Evolutionary conservation across 2,888 invertebrate species (phyloP).

Genomic region (Spilosoma lubricipeda): DNA sequence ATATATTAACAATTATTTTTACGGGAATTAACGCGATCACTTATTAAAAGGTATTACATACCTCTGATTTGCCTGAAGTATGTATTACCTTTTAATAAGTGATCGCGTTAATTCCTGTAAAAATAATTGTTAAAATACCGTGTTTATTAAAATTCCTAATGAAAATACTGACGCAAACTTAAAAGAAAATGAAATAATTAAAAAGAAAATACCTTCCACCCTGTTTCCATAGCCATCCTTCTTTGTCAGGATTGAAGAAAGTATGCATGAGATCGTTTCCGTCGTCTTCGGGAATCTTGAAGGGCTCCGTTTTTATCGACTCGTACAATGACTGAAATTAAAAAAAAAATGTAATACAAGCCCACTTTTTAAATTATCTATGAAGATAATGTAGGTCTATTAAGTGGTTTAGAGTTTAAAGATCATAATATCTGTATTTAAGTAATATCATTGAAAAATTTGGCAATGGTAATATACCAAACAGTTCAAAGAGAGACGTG

Average conservation of each 20-base stretch:
- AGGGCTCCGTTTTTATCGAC: constrained; percentile 99
- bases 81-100: too few species aligned
- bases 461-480: constrained; percentile 23
- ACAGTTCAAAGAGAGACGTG: constrained; percentile 43
- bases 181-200: background rate
- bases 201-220: constrained; percentile 88
- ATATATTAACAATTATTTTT: too few species aligned
- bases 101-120: too few species aligned
- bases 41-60: too few species aligned
- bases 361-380: background rate
- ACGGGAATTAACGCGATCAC: too few species aligned
- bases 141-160: background rate
- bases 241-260: constrained; percentile 99
- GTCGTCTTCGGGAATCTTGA: constrained; percentile 99
- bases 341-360: constrained; percentile 23
- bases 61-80: too few species aligned
- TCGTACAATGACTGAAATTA: constrained; percentile 95
- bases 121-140: too few species aligned
- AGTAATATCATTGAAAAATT: background rate
- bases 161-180: background rate
- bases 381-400: background rate
- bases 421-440: background rate
- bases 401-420: too few species aligned
- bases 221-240: constrained; percentile 99
- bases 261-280: constrained; percentile 99